Percentiles rank a stretch among this genome's conserved stretches.
Conservation (phyloP, 2,797 vertebrate species). For the Acomys russatus region DNA sequence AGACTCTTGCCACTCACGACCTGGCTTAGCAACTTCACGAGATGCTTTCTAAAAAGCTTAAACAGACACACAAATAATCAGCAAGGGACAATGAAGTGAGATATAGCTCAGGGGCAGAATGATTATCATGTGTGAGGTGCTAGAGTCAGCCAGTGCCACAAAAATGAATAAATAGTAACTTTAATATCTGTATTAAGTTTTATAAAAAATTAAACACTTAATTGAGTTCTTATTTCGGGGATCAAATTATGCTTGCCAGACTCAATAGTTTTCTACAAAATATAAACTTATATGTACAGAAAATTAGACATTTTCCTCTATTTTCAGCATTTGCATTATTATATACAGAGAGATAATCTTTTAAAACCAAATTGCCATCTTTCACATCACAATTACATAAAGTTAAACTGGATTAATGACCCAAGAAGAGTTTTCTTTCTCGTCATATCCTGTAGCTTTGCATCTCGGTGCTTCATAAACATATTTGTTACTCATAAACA, state of each 20-base stretch:
- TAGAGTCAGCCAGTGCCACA: no score
- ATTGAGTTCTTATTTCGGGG: neutral
- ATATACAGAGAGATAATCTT: neutral
- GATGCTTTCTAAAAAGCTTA: neutral
- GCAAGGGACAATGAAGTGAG: neutral
- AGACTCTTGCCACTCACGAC: neutral
- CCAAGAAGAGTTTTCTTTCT: neutral
- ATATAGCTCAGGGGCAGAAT: no score
- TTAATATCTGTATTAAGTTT: neutral
- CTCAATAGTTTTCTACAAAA: neutral
- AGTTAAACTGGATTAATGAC: neutral
- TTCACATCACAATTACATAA: neutral
- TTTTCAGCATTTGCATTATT: neutral
- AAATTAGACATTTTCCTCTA: neutral
- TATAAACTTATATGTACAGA: neutral
- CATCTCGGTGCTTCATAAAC: slow-evolving; percentile 1
- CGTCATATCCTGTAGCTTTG: neutral
- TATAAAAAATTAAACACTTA: neutral
- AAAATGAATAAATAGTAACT: neutral
- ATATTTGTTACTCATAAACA: slow-evolving; percentile 10
- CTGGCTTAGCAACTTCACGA: neutral
- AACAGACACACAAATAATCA: neutral
- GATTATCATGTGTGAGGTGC: neutral
- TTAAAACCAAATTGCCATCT: neutral
- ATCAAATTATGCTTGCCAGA: neutral